These are phyloP conservation scores for Drosophila saltans DNA, from an alignment of 1,140 invertebrate species.

Conservation along the genomic window DNA sequence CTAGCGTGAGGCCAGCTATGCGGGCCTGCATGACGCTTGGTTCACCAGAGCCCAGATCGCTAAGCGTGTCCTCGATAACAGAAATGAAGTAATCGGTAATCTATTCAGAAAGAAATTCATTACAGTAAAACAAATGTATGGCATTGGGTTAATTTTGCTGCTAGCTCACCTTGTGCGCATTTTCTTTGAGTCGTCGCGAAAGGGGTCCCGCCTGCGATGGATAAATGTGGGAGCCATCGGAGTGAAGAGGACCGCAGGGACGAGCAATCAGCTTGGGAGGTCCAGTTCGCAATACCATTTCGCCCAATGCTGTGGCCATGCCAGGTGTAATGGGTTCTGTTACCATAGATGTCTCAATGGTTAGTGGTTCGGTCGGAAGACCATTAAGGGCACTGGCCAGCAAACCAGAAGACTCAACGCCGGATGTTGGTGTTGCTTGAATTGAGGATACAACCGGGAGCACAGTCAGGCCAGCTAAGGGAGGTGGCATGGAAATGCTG, in stretches of 20 bases:
- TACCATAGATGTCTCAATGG: constrained; percentile 26
- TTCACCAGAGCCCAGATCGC: constrained; percentile 83
- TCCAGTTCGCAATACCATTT: constrained; percentile 72
- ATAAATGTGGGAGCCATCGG: constrained; percentile 76
- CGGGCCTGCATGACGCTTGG: constrained; percentile 84
- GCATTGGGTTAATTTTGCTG: too few species aligned
- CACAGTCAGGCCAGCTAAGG: constrained; percentile 65
- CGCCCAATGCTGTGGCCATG: constrained; percentile 73
- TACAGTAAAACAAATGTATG: background rate
- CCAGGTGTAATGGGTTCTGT: constrained; percentile 63
- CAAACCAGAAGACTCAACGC: constrained; percentile 26
- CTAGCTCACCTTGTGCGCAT: constrained; percentile 83
- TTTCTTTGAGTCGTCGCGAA: constrained; percentile 81
- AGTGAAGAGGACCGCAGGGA: constrained; percentile 80
- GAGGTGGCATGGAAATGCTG: constrained; percentile 44
- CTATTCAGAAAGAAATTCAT: constrained; percentile 29
- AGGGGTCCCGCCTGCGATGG: constrained; percentile 83
- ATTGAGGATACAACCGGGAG: background rate
- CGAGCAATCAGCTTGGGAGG: constrained; percentile 83
- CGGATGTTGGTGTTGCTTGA: background rate
- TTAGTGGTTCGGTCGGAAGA: constrained; percentile 33
- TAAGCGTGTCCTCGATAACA: constrained; percentile 85
- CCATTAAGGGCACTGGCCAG: constrained; percentile 61
- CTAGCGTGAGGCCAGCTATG: constrained; percentile 85
- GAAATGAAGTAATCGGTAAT: constrained; percentile 85